Conservation (phyloP, 2,888 invertebrate species). For the Xestoiulus laeticollis region DNA sequence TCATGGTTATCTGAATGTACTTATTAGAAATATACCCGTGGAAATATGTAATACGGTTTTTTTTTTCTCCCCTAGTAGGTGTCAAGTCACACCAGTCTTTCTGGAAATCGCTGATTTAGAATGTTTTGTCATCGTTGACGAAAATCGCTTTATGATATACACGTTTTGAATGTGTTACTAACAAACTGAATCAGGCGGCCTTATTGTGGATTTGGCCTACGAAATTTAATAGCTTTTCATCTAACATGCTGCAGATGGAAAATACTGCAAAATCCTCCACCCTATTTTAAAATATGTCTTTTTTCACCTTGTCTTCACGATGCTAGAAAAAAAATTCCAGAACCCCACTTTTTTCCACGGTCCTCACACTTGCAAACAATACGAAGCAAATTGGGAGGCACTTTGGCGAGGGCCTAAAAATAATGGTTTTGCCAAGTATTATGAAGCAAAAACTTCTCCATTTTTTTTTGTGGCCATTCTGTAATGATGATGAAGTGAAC, state of each 20-base stretch:
- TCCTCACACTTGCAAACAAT: background rate
- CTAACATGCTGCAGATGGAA: background rate
- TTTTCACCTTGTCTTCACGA: background rate
- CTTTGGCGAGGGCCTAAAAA: constrained; percentile 5
- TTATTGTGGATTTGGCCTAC: background rate
- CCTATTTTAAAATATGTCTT: constrained; percentile 22
- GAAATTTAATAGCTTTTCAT: constrained; percentile 41
- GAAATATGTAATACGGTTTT: background rate
- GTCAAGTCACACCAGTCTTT: constrained; percentile 18
- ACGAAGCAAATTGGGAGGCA: constrained; percentile 16
- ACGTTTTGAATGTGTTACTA: constrained; percentile 35
- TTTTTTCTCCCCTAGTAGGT: background rate
- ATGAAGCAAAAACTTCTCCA: background rate
- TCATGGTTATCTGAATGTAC: background rate
- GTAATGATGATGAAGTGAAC: constrained; percentile 27
- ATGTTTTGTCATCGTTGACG: constrained; percentile 8
- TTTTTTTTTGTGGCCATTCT: constrained; percentile 16
- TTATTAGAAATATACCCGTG: background rate
- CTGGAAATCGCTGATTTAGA: constrained; percentile 13
- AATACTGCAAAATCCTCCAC: constrained; percentile 12
- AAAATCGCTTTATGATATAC: constrained; percentile 16
- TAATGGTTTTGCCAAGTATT: constrained; percentile 19
- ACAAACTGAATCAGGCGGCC: constrained; percentile 24
- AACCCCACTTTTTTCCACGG: background rate
- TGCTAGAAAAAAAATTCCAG: background rate